These are phyloP conservation scores for Gymnogyps californianus DNA, from an alignment of 2,113 vertebrate species.

Conservation along the genomic window DNA sequence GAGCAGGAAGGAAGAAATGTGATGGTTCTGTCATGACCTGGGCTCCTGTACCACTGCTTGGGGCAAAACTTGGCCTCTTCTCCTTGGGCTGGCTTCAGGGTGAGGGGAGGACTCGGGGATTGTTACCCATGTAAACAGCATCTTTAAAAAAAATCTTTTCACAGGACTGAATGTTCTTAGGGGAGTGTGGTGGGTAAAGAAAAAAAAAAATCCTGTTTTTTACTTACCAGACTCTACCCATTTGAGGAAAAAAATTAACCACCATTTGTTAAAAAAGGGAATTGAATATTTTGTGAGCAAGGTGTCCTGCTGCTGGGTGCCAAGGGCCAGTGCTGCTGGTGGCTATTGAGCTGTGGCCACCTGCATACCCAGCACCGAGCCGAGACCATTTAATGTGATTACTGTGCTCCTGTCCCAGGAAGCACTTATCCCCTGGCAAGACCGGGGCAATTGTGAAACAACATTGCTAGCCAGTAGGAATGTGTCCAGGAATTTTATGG, in stretches of 20 bases:
- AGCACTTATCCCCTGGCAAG: background rate
- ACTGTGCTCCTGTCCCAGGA: background rate
- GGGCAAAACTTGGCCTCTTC: background rate
- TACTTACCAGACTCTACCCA: background rate
- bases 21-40: background rate
- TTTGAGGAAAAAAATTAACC: background rate
- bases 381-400: background rate
- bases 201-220: background rate
- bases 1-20: background rate
- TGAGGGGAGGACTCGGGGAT: background rate
- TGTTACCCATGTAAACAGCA: background rate
- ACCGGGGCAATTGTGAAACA: background rate
- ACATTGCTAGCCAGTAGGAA: background rate
- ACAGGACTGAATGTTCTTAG: background rate
- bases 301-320: background rate
- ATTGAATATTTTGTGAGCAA: background rate
- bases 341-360: background rate
- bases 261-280: background rate
- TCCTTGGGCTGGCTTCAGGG: background rate
- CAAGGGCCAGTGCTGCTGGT: background rate
- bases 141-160: background rate
- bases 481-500: background rate
- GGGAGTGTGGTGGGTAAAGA: background rate
- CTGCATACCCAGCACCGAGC: background rate
- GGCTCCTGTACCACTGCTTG: background rate